A percentile compares a stretch with the other conserved stretches of the same genome.
Evolutionary conservation across 2,888 invertebrate species (phyloP).

Genomic region (Leucania comma): DNA sequence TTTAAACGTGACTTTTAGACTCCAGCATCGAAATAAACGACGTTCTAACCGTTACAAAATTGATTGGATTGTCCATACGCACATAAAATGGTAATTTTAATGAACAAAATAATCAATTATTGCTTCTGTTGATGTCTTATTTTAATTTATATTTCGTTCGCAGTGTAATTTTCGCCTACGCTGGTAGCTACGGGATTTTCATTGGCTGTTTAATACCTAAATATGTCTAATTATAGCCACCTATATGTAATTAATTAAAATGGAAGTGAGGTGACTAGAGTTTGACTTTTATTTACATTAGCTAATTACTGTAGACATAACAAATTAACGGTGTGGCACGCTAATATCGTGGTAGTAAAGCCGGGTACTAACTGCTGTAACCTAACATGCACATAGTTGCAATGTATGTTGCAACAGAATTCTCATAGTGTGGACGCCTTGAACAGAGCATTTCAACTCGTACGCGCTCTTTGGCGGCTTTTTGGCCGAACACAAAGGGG

Average conservation of each 20-base stretch:
- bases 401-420: no score
- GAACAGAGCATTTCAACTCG: no score
- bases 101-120: conserved; percentile 51
- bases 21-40: conserved; percentile 2
- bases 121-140: conserved; percentile 16
- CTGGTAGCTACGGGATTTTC: neutral
- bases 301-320: neutral
- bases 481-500: no score
- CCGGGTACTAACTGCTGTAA: no score
- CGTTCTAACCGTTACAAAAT: conserved; percentile 29
- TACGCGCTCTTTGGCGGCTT: no score
- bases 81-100: conserved; percentile 46
- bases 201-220: neutral
- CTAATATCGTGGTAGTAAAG: no score
- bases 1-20: conserved; percentile 8
- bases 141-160: conserved; percentile 23
- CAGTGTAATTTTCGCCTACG: conserved; percentile 7
- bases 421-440: no score
- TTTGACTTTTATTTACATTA: neutral
- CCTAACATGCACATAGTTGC: no score
- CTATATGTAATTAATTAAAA: neutral
- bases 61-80: conserved; percentile 39
- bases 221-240: neutral
- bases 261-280: conserved; percentile 1
- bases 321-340: neutral